These are phyloP conservation scores for Euwallacea similis DNA, from an alignment of 1,140 invertebrate genomes.

Conservation along the genomic window DNA sequence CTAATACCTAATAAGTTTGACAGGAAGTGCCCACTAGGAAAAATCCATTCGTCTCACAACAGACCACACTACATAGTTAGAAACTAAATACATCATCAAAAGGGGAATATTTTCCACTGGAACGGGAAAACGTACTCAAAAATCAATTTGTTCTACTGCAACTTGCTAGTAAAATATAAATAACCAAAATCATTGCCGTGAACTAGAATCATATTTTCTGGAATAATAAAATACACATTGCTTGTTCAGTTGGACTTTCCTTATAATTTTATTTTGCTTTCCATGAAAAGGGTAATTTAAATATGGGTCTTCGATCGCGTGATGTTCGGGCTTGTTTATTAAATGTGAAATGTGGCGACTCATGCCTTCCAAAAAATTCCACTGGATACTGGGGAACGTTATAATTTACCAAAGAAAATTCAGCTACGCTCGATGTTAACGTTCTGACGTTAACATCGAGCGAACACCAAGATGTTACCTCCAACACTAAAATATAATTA, in stretches of 20 bases:
- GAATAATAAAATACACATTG: constrained; percentile 14
- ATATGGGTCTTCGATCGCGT: constrained; percentile 7
- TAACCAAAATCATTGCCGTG: neutral
- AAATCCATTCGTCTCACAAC: too few relatives aligned
- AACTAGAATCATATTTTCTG: constrained; percentile 9
- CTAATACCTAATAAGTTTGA: too few relatives aligned
- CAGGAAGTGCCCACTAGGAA: too few relatives aligned
- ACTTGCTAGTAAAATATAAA: too few relatives aligned
- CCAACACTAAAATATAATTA: constrained; percentile 20
- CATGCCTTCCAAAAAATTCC: neutral
- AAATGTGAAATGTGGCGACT: constrained; percentile 1
- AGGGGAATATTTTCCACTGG: too few relatives aligned
- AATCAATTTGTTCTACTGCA: too few relatives aligned
- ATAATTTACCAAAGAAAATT: neutral
- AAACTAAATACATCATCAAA: too few relatives aligned
- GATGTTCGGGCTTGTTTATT: constrained; percentile 4
- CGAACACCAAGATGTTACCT: neutral
- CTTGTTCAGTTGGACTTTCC: neutral
- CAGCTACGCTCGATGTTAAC: neutral
- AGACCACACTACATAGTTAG: too few relatives aligned
- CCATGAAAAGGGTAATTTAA: constrained; percentile 8
- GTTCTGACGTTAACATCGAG: neutral
- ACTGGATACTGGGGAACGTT: neutral
- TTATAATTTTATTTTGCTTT: constrained; percentile 13
- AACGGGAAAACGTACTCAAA: too few relatives aligned